These are phyloP conservation scores for Nothura maculosa DNA, from an alignment of 2,797 vertebrate genomes.

Conservation along the genomic window DNA sequence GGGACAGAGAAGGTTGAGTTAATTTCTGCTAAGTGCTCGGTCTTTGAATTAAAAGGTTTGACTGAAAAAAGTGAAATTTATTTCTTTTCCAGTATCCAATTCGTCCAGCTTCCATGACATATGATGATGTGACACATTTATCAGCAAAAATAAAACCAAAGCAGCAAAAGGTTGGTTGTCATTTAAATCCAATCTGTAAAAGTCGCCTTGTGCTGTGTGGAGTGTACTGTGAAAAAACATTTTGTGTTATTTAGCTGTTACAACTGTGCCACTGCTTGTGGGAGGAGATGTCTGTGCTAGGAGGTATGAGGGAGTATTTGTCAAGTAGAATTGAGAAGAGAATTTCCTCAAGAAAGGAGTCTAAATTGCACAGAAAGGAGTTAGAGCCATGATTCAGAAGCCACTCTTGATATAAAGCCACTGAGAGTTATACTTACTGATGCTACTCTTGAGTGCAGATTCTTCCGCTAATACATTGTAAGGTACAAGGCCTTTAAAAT, in stretches of 20 bases:
- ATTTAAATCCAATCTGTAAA: background rate
- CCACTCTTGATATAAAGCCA: background rate
- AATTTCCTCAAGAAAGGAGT: background rate
- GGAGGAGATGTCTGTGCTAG: background rate
- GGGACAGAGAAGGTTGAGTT: background rate
- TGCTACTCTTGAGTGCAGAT: background rate
- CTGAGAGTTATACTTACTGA: accelerated
- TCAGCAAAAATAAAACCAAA: constrained; percentile 96
- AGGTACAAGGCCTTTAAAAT: background rate
- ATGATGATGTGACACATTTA: constrained; percentile 91
- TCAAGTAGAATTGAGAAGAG: background rate
- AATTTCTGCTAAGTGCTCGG: background rate
- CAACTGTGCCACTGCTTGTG: background rate
- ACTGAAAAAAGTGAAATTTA: background rate
- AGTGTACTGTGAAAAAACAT: background rate
- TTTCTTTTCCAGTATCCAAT: constrained; percentile 90
- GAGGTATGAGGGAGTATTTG: background rate
- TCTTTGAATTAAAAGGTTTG: background rate
- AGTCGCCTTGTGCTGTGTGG: background rate
- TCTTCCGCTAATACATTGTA: background rate
- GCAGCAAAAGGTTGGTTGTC: constrained; percentile 90
- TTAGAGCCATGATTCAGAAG: background rate
- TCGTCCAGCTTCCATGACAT: constrained; percentile 93
- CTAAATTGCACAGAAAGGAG: background rate
- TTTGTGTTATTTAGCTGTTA: background rate